Conservation (phyloP, 2,797 vertebrate genomes). For the Morus bassanus region DNA sequence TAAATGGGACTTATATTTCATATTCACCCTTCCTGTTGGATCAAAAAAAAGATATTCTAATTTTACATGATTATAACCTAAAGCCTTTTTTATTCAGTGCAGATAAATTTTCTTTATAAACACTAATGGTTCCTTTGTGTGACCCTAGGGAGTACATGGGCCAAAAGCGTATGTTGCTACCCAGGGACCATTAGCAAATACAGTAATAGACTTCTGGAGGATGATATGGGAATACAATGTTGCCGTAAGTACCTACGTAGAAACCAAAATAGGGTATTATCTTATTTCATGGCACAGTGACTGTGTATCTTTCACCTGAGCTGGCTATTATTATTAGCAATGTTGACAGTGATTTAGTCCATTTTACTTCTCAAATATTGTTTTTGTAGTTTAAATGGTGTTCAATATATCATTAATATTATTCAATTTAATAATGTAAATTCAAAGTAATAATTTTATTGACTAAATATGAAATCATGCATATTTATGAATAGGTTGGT, state of each 20-base stretch:
- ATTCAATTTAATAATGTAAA: not conserved
- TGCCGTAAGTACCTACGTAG: constrained; percentile 81
- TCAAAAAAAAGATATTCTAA: not conserved
- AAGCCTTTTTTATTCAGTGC: not conserved
- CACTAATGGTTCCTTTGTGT: not conserved
- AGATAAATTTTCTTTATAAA: not conserved
- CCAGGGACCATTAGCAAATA: constrained; percentile 93
- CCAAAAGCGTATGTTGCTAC: constrained; percentile 95
- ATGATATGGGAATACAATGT: constrained; percentile 98
- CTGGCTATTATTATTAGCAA: not conserved
- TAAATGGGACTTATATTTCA: not conserved
- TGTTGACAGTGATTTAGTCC: not conserved
- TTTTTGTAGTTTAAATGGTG: not conserved
- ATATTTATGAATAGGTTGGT: not conserved
- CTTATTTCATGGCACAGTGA: not conserved
- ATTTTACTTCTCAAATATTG: not conserved
- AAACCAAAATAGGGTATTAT: not conserved
- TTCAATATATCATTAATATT: not conserved
- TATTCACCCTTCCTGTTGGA: not conserved
- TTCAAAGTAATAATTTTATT: not conserved
- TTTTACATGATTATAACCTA: not conserved
- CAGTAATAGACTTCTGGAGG: constrained; percentile 97
- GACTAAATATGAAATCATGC: not conserved
- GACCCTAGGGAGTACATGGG: constrained; percentile 87
- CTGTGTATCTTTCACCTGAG: not conserved